Percentiles rank a stretch among this genome's conserved stretches.
phyloP scores from a whole-genome alignment of 2,797 vertebrate species.

The Enteromius thamalakanensis region DNA sequence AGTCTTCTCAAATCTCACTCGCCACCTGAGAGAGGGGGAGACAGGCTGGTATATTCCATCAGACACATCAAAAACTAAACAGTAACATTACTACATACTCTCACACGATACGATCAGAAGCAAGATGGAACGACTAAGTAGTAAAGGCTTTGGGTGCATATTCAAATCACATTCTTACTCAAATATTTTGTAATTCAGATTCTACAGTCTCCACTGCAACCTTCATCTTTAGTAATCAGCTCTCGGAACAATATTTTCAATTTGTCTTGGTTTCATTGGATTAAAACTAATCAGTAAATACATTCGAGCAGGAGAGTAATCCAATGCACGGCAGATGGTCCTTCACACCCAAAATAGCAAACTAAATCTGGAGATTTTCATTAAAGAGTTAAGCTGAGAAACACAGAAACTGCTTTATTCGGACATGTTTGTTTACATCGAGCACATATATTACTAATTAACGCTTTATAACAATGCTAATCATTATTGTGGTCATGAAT shows the following conservation, averaged over 20 bases:
- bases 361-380: conserved; percentile 16
- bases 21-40: conserved; percentile 68
- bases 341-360: conserved; percentile 10
- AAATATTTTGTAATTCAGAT: not conserved
- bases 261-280: not conserved
- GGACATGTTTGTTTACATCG: not conserved
- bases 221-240: conserved; percentile 4
- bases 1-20: conserved; percentile 86
- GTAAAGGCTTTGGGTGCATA: not conserved
- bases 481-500: not conserved
- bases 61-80: not conserved
- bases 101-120: not conserved
- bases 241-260: not conserved
- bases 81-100: not conserved
- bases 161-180: not conserved
- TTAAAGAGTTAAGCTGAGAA: conserved; percentile 31
- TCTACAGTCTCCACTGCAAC: not conserved
- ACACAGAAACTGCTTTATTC: not conserved
- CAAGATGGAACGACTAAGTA: not conserved
- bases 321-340: conserved; percentile 13
- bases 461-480: not conserved
- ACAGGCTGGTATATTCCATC: not conserved
- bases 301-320: conserved; percentile 21
- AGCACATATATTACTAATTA: not conserved
- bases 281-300: not conserved